Percentiles rank a stretch among this genome's conserved stretches.
Evolutionary conservation across 1,140 invertebrate genomes (phyloP).

Genomic region (Bombus vancouverensis): DNA sequence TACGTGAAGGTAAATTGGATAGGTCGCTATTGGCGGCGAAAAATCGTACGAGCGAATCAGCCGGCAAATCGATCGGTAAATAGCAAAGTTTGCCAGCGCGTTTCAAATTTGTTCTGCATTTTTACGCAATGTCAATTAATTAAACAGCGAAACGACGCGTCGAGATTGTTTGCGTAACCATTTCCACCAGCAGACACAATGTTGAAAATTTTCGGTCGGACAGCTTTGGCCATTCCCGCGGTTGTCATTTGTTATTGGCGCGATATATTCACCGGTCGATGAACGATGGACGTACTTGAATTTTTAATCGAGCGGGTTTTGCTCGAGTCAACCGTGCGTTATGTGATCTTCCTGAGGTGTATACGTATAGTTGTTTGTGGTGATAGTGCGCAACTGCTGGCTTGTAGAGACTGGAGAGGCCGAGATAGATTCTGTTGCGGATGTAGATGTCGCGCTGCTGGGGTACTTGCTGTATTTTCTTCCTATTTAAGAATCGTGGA

Average conservation of each 20-base stretch:
- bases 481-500: no score
- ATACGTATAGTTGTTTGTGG: no score
- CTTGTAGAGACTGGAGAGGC: no score
- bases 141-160: not conserved
- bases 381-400: no score
- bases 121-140: conserved; percentile 19
- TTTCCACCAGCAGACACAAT: not conserved
- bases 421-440: no score
- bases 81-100: not conserved
- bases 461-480: no score
- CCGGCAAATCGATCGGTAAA: not conserved
- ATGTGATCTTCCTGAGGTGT: no score
- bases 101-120: not conserved
- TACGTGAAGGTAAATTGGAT: not conserved
- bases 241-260: not conserved
- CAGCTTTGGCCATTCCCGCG: not conserved
- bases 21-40: not conserved
- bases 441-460: no score
- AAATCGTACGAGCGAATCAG: not conserved
- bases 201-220: not conserved
- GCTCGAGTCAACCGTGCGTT: not conserved
- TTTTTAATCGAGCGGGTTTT: not conserved
- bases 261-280: not conserved
- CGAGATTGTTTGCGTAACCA: not conserved
- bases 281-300: not conserved